Percentiles rank a stretch among this genome's conserved stretches.
phyloP scores from a whole-genome alignment of 35 echinoderm and acorn worm genomes.

The Ophiothrix spiculata region DNA sequence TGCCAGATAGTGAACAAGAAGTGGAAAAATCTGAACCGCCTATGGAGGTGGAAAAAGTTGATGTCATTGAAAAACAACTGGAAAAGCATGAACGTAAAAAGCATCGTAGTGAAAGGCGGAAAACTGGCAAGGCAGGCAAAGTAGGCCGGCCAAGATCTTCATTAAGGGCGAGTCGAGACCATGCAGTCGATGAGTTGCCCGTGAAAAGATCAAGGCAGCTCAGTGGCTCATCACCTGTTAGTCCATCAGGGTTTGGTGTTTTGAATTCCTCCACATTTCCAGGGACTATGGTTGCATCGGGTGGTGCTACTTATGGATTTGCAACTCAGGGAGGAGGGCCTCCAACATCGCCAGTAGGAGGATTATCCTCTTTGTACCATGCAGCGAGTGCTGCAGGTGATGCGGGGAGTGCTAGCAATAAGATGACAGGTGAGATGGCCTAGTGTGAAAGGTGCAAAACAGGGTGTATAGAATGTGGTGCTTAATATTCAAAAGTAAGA shows the following conservation, averaged over 20 bases:
- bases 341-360: neutral
- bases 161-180: neutral
- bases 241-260: constrained; percentile 1
- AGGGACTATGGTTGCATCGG: neutral
- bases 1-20: neutral
- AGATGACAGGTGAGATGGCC: neutral
- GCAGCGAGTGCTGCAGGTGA: neutral
- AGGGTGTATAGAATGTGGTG: too few species aligned
- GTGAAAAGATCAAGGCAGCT: constrained; percentile 60
- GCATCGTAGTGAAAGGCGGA: constrained; percentile 43
- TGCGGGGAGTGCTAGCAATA: neutral
- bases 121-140: constrained; percentile 36
- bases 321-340: neutral
- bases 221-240: constrained; percentile 47
- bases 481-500: too few species aligned
- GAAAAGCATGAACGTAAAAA: constrained; percentile 68
- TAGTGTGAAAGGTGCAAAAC: neutral
- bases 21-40: neutral
- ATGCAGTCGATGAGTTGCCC: constrained; percentile 33
- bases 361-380: neutral
- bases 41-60: constrained; percentile 7
- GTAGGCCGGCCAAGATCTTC: constrained; percentile 22
- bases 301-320: neutral
- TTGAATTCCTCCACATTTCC: neutral
- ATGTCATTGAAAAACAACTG: constrained; percentile 35